These are phyloP conservation scores for Caenorhabditis brenneri DNA, from an alignment of 1,140 invertebrate species.

Conservation along the genomic window DNA sequence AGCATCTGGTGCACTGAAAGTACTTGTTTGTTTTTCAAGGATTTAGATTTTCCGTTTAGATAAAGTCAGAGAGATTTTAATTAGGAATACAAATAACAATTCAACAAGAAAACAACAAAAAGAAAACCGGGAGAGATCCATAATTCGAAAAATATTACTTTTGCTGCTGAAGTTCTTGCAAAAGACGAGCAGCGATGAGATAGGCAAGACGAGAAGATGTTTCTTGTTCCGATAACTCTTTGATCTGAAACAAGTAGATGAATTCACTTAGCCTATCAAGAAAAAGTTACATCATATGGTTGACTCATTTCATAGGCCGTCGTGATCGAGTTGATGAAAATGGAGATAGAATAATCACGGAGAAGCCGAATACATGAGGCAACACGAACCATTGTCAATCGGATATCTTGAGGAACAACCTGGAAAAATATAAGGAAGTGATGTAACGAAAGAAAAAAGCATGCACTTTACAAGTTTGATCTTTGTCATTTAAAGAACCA, in stretches of 20 bases:
- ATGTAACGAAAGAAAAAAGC: too few relatives aligned
- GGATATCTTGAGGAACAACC: slow-evolving; percentile 78
- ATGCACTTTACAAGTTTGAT: slow-evolving; percentile 5
- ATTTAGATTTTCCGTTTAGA: too few relatives aligned
- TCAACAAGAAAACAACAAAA: slow-evolving; percentile 14
- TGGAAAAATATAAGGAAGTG: slow-evolving; percentile 74
- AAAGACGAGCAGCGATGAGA: neutral
- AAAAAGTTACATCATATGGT: neutral
- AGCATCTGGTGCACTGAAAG: too few relatives aligned
- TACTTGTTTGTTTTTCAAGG: too few relatives aligned
- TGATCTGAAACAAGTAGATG: slow-evolving; percentile 24
- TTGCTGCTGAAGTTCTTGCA: neutral
- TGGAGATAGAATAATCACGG: slow-evolving; percentile 82
- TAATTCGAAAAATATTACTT: neutral
- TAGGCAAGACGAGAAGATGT: slow-evolving; percentile 12
- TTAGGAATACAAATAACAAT: neutral
- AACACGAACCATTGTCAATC: slow-evolving; percentile 84
- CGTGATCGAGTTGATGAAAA: slow-evolving; percentile 74
- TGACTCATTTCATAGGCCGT: slow-evolving; percentile 30
- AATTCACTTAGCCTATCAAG: neutral
- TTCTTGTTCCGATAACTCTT: neutral
- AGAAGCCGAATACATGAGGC: slow-evolving; percentile 87
- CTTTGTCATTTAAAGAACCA: neutral
- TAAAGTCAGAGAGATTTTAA: neutral
- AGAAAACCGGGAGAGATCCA: neutral